Evolutionary conservation across 2,113 vertebrate genomes (phyloP).

Genomic region (Sinocyclocheilus rhinocerous): DNA sequence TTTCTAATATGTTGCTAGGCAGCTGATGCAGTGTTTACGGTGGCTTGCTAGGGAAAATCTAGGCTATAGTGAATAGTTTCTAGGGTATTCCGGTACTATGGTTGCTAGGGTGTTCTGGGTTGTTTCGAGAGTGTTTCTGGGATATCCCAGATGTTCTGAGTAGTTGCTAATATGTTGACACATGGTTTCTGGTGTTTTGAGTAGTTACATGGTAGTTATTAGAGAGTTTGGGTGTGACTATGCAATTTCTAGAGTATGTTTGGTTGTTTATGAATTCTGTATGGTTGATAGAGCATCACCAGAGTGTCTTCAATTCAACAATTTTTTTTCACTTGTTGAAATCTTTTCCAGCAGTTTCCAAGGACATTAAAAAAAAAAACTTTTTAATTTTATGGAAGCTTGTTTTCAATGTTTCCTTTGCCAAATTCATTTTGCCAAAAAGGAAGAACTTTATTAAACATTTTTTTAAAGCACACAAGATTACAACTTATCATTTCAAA

Average conservation of each 20-base stretch:
- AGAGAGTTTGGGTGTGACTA: too few species aligned
- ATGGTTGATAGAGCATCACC: background rate
- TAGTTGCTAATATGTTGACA: background rate
- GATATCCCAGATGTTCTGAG: background rate
- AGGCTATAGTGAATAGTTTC: background rate
- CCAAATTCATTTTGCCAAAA: background rate
- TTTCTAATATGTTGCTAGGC: background rate
- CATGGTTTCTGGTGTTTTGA: too few species aligned
- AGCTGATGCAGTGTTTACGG: background rate
- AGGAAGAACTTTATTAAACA: background rate
- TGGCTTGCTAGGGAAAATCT: too few species aligned
- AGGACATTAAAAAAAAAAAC: background rate
- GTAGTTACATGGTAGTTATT: too few species aligned
- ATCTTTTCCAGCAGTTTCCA: background rate
- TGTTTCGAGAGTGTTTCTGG: background rate
- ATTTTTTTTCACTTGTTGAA: background rate
- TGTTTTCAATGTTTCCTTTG: background rate
- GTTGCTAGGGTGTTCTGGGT: too few species aligned
- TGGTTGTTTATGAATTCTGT: background rate
- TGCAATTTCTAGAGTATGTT: background rate
- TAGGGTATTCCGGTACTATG: too few species aligned
- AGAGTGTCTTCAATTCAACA: background rate
- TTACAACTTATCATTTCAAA: conserved; percentile 1
- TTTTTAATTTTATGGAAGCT: background rate
- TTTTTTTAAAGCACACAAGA: background rate